phyloP scores from a whole-genome alignment of 2,113 vertebrate species.

The Ictalurus furcatus region DNA sequence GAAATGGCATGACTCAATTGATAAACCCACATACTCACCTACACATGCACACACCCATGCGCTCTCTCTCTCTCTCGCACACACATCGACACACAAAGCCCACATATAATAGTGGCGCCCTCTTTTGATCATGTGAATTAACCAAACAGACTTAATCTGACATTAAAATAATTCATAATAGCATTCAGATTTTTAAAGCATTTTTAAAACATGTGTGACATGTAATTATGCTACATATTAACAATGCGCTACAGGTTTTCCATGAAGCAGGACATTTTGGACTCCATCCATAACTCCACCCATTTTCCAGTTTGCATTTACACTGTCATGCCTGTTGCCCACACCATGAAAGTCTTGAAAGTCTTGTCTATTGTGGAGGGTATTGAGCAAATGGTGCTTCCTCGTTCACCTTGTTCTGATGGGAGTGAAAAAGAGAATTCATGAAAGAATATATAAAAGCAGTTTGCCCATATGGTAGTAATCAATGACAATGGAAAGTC shows the following conservation, averaged over 20 bases:
- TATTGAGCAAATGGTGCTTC: conserved; percentile 45
- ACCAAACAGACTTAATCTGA: no score
- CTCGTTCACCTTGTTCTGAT: conserved; percentile 45
- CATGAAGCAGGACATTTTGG: neutral
- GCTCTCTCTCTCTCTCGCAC: neutral
- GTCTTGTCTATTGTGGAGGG: conserved; percentile 33
- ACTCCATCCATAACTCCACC: neutral
- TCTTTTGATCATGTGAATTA: neutral
- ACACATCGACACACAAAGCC: neutral
- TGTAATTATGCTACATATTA: neutral
- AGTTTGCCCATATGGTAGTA: neutral
- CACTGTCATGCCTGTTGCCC: neutral
- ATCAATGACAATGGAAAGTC: neutral
- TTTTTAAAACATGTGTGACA: neutral
- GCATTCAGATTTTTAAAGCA: no score
- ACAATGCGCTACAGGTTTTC: neutral
- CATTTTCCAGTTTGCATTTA: neutral
- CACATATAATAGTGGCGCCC: neutral
- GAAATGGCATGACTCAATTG: neutral
- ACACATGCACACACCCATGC: neutral
- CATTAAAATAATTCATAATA: neutral
- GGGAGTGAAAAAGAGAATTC: neutral
- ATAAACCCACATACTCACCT: neutral
- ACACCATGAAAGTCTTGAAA: neutral
- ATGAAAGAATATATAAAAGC: neutral